A percentile compares a stretch with the other conserved stretches of the same genome.
Conservation (phyloP, 2,888 invertebrate genomes). For the Chymomyza fuscimana region DNA sequence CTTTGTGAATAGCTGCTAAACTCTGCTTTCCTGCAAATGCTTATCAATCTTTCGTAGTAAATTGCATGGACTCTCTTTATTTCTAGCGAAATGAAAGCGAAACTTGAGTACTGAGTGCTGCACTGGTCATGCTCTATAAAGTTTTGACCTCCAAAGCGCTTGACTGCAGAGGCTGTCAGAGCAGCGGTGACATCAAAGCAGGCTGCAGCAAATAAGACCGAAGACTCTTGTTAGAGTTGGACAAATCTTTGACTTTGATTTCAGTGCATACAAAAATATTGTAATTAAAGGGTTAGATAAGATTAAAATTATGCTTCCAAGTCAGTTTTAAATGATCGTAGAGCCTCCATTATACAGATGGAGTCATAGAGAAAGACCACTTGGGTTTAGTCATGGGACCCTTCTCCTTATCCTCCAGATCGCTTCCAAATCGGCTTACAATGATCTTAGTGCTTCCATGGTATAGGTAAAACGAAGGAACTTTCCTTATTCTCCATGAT, state of each 20-base stretch:
- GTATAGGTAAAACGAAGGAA: no score
- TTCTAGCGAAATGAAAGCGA: constrained; percentile 22
- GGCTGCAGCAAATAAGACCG: background rate
- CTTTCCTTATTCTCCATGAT: no score
- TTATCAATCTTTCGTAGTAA: background rate
- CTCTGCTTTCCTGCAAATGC: background rate
- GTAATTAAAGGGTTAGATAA: no score
- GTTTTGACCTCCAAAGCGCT: constrained; percentile 24
- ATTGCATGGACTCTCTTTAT: background rate
- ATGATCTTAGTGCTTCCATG: no score
- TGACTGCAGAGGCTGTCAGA: background rate
- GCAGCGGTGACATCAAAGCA: constrained; percentile 24
- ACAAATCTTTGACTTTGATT: background rate
- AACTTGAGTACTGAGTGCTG: constrained; percentile 3
- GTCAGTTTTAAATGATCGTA: no score
- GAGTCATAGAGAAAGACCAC: no score
- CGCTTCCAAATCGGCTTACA: no score
- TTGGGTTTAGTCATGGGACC: no score
- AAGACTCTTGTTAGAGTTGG: background rate
- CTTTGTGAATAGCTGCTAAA: background rate
- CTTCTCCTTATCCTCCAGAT: no score
- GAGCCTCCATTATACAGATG: no score
- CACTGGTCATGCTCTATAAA: constrained; percentile 26
- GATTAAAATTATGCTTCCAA: no score
- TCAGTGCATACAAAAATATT: no score